Base-by-base conservation (phyloP, 2,113 vertebrate species). In the Corapipo altera region DNA sequence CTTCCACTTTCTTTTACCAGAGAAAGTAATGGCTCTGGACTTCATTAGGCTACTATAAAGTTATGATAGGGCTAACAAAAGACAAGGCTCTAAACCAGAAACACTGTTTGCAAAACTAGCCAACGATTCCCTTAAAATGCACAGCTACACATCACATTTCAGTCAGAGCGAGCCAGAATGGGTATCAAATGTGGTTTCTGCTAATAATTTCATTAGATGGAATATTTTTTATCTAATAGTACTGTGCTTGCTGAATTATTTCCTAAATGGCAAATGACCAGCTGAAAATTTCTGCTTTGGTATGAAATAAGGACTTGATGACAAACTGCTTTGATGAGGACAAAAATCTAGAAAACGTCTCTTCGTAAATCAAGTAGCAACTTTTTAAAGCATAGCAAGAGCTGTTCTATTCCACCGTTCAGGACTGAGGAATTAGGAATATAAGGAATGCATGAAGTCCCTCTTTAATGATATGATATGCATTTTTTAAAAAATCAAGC, bases 61-160 rank as follows among this genome's bases (percentile, higher is more conserved):
- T 80, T 91, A 88, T 37, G 77, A 95, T 73, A 88, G 37, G 51
- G 37, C 49, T 73, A 95, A 96, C 88, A 95, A 97, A 96, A 97
- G 89, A 61, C 55, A 71, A 85, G 76, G 79, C 73, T 78, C 67
- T 28, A 76, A 91, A 86, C 62, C 59, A 94, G 49, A 93, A 30
- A 5, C 49, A 66, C 69, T 73, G 70, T 88, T 94, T 93, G 89
- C 64, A 72, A 65, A 92, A 74, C 20, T 70, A 37, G 23, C n/a
- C 39, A 67, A 22, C 21, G 15, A 43, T 48, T 26, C 9, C 15
- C 76, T 69, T 55, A 75, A 89, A 93, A 91, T 17, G 27, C 12
- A 5, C 18, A 69, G 79, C 74, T 35, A 49, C 30, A 51, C 24
- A 61, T 52, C 41, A 19, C 43, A 73, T 44, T 75, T 43, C 49